Evolutionary conservation across 2,888 invertebrate species (phyloP), one percentile per base, ranked within the genome.

Genomic region (Tanaodytes sp.): DNA sequence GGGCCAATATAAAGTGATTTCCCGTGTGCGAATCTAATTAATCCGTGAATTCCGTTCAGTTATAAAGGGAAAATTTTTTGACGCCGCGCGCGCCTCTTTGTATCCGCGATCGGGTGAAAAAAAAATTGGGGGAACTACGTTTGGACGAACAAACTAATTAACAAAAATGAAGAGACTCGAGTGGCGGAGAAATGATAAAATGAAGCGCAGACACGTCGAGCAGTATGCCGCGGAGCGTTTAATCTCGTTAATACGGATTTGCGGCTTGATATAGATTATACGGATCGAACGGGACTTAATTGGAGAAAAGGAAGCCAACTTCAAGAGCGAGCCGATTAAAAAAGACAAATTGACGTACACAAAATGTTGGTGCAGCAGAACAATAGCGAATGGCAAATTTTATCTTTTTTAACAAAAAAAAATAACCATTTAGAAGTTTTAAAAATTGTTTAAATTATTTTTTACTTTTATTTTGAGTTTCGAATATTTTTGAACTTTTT

Each of bases 241-340:
- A 77, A 76, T 77, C 75, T 75, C 73, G 75, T 64, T 74, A 71
- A 73, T 73, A 72, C 76, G 75, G 68, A 69, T 70, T 70, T 70
- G 70, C 65, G 65, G 72, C 64, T 67, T 71, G 64, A 52, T 71
- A 64, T 67, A 64, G 67, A 63, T 72, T 62, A 61, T 72, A 68
- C 62, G 58, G 64, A 72, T 72, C 68, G 72, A 72, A 68, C 65
- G 51, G 55, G 49, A 65, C 65, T 65, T 65, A 65, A 58, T 58
- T 58, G 58, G 46, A 51, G 46, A 46, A 20, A 57, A 39, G 51
- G 57, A 58, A 39, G 51, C 57, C 33, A 65, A 58, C 58, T 65
- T 58, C 30, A 11, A 23, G 20, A 48, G 48, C 9, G 19, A 31
- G 33, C 40, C 18, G 8, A 49, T 31, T 8, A 8, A 46, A 59